These are phyloP conservation scores for Pseudomyrmex sp. DNA, from an alignment of 1,140 invertebrate genomes.

Conservation along the genomic window DNA sequence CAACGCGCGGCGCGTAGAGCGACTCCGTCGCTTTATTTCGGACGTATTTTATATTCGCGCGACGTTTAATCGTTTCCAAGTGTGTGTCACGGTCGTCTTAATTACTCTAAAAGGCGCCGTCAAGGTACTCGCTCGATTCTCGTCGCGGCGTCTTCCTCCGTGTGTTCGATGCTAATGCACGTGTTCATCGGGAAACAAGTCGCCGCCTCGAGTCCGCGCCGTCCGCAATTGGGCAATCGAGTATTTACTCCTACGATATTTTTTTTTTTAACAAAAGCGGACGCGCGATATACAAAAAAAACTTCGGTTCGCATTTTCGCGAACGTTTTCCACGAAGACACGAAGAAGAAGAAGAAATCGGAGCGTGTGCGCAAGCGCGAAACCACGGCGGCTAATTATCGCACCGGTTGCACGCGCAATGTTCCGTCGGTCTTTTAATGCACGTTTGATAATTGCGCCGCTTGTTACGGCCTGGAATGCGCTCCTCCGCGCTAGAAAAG, in stretches of 20 bases:
- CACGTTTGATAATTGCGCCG: constrained; percentile 53
- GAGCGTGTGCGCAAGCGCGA: constrained; percentile 16
- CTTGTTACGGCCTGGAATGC: constrained; percentile 35
- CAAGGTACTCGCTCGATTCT: constrained; percentile 46
- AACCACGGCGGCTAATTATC: constrained; percentile 33
- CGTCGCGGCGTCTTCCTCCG: constrained; percentile 2
- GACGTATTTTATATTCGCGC: too few relatives aligned
- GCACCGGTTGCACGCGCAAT: not conserved
- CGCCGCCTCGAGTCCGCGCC: too few relatives aligned
- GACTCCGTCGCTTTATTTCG: not conserved
- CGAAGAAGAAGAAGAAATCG: constrained; percentile 28
- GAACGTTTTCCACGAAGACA: not conserved
- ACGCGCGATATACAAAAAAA: not conserved
- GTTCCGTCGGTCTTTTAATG: constrained; percentile 27
- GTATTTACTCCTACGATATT: too few relatives aligned
- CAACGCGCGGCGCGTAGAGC: not conserved
- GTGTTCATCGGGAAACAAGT: constrained; percentile 39
- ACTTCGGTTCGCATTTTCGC: not conserved
- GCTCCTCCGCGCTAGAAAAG: constrained; percentile 24
- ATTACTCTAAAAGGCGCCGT: constrained; percentile 66
- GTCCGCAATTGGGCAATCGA: too few relatives aligned
- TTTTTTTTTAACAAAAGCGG: not conserved
- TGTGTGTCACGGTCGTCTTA: constrained; percentile 63
- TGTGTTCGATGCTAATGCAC: constrained; percentile 44
- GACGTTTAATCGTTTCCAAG: constrained; percentile 39